A percentile compares a stretch with the other conserved stretches of the same genome.
Conservation (phyloP, 2,888 invertebrate species). For the Pollenia amentaria region DNA sequence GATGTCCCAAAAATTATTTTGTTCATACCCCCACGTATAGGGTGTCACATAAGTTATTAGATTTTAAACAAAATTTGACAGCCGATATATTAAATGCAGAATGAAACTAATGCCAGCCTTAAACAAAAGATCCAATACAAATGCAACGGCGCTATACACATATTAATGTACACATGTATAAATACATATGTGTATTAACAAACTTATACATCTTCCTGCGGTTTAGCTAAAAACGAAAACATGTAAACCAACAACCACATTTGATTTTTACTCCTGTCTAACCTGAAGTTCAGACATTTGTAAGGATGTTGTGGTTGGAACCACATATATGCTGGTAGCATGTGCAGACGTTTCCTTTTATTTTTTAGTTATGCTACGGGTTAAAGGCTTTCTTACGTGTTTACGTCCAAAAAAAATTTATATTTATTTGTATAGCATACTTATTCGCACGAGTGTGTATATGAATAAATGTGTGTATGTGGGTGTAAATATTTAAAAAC, state of each 20-base stretch:
- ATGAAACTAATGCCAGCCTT: neutral
- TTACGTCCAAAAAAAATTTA: neutral
- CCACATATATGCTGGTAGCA: neutral
- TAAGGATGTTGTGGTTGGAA: neutral
- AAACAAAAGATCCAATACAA: neutral
- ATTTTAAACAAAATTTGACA: no score
- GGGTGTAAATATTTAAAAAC: neutral
- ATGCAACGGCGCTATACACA: neutral
- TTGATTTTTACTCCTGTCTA: neutral
- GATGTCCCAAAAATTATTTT: no score
- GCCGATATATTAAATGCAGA: no score
- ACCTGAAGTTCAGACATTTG: neutral
- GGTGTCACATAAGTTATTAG: no score
- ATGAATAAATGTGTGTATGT: neutral
- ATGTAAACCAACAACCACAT: slow-evolving; percentile 5
- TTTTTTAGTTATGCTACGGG: neutral
- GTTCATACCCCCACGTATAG: no score
- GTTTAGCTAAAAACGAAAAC: neutral
- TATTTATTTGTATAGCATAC: slow-evolving; percentile 8
- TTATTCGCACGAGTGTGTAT: slow-evolving; percentile 17
- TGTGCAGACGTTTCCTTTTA: neutral
- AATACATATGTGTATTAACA: no score
- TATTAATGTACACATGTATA: neutral
- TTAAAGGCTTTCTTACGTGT: slow-evolving; percentile 47
- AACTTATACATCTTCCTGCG: neutral